Evolutionary conservation across 2,888 invertebrate species (phyloP), one percentile per base, ranked within the genome.

Genomic region (Lochmaea capreae): DNA sequence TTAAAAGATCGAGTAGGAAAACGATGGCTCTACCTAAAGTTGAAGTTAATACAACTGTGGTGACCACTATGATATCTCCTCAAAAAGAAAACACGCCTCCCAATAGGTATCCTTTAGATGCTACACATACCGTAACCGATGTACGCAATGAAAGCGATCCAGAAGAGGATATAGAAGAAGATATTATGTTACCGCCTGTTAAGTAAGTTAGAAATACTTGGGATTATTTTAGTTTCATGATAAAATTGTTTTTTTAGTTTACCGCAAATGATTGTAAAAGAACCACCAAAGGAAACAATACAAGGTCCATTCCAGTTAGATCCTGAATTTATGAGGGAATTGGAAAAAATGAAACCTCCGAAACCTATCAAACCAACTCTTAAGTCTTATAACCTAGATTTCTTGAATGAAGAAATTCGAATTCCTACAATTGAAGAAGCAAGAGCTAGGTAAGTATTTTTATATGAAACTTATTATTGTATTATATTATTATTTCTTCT

Each of bases 1-100:
- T 99, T 72, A 98, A 98, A 86, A 91, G 99, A 39, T 94, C 96
- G 1, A 92, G 93, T 75, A 94, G 94, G 85, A 89, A 89, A 86
- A 90, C 88, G 81, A 90, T 87, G 80, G 77, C 77, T 9, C 79
- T 82, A 69, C 80, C 82, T n/a, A 80, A 79, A 73, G 61, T 72
- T 3, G 75, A 73, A 11, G 49, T 74, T 33, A 76, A 77, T 67
- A 61, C 77, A 3, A 75, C 81, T 61, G 76, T 76, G 52, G 71
- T 76, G 3, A 68, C 65, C 4, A 42, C 70, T 12, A 71, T 73
- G 9, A 76, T 76, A 49, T 76, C 76, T 14, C 76, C 78, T 10
- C 79, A 78, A 57, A 77, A 80, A 65, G 78, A 81, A 73, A 77
- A 74, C 14, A 52, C 76, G 3, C 75, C 80, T 10, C 70, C 76